A percentile compares a stretch with the other conserved stretches of the same genome.
These are phyloP conservation scores for Phalacrocorax carbo DNA, from an alignment of 2,113 vertebrate species.

Conservation along the genomic window DNA sequence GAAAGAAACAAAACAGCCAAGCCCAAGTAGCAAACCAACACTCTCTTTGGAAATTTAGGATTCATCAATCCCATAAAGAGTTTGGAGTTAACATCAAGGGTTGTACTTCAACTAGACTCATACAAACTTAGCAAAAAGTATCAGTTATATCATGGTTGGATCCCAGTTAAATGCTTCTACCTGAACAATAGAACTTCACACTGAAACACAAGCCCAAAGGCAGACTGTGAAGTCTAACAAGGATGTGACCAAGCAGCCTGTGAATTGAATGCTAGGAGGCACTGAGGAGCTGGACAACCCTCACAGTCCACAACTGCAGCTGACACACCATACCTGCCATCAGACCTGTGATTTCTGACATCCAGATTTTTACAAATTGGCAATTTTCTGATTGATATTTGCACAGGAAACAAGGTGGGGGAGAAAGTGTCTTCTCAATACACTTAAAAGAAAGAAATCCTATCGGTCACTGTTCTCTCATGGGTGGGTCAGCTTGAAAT, in stretches of 20 bases:
- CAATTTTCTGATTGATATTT: neutral
- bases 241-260: neutral
- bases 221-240: neutral
- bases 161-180: neutral
- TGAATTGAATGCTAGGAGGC: neutral
- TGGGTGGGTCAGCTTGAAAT: neutral
- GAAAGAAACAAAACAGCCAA: neutral
- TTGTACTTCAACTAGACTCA: neutral
- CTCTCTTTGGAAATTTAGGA: neutral
- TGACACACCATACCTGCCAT: neutral
- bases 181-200: neutral
- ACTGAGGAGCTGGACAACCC: neutral
- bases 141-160: neutral
- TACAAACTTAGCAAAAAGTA: neutral
- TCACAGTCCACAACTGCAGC: neutral
- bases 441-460: neutral
- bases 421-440: fast-evolving
- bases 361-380: neutral
- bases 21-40: neutral
- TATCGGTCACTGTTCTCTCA: neutral
- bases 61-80: neutral
- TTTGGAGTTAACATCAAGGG: neutral
- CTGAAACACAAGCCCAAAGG: neutral
- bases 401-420: neutral
- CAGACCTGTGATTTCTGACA: neutral